These are phyloP conservation scores for Eonycteris spelaea DNA, from an alignment of 2,113 vertebrate species.

Conservation along the genomic window DNA sequence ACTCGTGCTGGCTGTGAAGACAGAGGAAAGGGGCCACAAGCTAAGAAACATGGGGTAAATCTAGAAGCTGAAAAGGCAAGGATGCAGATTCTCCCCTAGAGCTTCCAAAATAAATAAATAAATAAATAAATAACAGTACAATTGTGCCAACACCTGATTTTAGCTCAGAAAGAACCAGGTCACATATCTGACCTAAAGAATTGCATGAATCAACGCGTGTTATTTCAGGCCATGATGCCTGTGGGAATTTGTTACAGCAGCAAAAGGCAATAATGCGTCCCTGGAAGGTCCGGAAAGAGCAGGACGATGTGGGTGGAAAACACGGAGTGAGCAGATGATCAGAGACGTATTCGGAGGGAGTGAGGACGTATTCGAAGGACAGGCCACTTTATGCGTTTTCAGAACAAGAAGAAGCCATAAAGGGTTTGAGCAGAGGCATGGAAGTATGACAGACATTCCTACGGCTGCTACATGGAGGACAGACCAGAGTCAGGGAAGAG, in stretches of 20 bases:
- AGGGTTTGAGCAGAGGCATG: background rate
- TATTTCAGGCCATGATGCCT: background rate
- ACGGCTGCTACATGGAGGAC: background rate
- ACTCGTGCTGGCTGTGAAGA: background rate
- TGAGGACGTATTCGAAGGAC: background rate
- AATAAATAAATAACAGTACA: background rate
- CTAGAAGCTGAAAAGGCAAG: background rate
- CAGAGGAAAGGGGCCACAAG: background rate
- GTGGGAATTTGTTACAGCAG: background rate
- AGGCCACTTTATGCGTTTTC: background rate
- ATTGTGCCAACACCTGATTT: background rate
- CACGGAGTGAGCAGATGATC: background rate
- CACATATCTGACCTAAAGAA: background rate
- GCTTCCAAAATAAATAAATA: background rate
- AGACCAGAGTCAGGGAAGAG: background rate
- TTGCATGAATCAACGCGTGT: background rate
- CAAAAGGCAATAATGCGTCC: fast-evolving
- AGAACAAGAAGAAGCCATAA: background rate
- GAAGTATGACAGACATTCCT: background rate
- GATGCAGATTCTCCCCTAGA: background rate
- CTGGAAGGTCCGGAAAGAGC: background rate
- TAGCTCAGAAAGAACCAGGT: background rate
- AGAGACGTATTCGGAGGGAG: background rate
- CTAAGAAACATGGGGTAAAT: background rate
- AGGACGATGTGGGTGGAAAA: no score